These are phyloP conservation scores for Meandrina meandrites DNA, from an alignment of 92 coral and sea anemone species.

Conservation along the genomic window DNA sequence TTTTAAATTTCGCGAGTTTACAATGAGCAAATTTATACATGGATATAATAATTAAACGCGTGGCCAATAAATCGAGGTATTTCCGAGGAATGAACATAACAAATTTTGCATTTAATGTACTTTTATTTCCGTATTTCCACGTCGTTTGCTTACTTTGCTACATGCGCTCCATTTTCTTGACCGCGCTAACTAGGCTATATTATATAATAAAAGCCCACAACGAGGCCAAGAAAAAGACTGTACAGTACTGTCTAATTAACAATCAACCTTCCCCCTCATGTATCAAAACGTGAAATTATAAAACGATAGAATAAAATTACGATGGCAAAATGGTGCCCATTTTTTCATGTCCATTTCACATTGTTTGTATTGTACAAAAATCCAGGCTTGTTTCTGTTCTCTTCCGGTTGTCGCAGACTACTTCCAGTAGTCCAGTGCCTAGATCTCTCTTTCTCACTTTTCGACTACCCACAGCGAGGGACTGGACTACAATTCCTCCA, in stretches of 20 bases:
- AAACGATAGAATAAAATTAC: not conserved
- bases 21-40: no score
- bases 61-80: no score
- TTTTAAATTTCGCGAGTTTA: no score
- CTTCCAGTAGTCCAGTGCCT: not conserved
- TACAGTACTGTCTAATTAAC: no score
- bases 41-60: no score
- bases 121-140: not conserved
- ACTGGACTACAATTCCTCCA: not conserved
- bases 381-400: not conserved
- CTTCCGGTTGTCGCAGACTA: not conserved
- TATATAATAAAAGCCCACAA: not conserved
- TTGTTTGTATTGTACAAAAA: not conserved
- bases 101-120: not conserved
- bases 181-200: not conserved
- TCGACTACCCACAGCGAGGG: not conserved
- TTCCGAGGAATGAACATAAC: not conserved
- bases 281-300: not conserved
- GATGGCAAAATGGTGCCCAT: not conserved
- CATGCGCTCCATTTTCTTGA: not conserved
- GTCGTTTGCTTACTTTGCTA: not conserved
- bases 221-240: not conserved
- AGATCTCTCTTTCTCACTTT: not conserved
- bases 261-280: not conserved
- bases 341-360: not conserved